Evolutionary conservation across 1,140 invertebrate species (phyloP).

Genomic region (Eulimnadia texana): DNA sequence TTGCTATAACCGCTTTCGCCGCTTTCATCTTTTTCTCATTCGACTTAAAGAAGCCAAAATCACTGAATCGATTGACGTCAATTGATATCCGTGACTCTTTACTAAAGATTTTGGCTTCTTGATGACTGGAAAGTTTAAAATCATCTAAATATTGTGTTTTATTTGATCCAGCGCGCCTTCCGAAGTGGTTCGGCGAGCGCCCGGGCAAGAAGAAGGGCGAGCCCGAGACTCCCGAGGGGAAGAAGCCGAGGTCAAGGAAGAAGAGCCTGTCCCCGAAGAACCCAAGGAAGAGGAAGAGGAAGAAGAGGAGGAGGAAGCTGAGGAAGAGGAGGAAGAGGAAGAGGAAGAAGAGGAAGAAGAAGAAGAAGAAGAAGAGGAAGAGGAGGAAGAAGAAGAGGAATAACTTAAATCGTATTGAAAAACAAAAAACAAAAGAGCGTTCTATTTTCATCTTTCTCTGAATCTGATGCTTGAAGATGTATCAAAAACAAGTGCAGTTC

Average conservation of each 20-base stretch:
- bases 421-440: background rate
- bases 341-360: constrained; percentile 44
- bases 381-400: constrained; percentile 13
- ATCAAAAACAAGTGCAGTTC: background rate
- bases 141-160: constrained; percentile 4
- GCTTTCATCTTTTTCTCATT: too few species aligned
- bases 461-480: background rate
- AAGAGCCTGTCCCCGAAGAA: constrained; percentile 23
- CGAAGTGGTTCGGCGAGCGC: constrained; percentile 86
- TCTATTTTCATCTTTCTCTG: background rate
- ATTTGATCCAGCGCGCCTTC: constrained; percentile 56
- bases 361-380: constrained; percentile 25
- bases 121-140: too few species aligned
- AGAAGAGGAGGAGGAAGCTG: constrained; percentile 47
- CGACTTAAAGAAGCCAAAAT: too few species aligned
- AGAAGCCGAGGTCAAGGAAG: constrained; percentile 46
- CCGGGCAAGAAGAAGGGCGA: constrained; percentile 79
- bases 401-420: background rate
- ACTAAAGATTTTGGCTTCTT: too few species aligned
- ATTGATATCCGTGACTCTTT: too few species aligned
- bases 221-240: constrained; percentile 71
- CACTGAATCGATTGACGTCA: too few species aligned
- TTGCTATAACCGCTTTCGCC: too few species aligned
- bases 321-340: constrained; percentile 55
- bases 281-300: constrained; percentile 36